A percentile compares a stretch with the other conserved stretches of the same genome.
phyloP scores from a whole-genome alignment of 2,888 invertebrate genomes.

The Plemyria rubiginata region DNA sequence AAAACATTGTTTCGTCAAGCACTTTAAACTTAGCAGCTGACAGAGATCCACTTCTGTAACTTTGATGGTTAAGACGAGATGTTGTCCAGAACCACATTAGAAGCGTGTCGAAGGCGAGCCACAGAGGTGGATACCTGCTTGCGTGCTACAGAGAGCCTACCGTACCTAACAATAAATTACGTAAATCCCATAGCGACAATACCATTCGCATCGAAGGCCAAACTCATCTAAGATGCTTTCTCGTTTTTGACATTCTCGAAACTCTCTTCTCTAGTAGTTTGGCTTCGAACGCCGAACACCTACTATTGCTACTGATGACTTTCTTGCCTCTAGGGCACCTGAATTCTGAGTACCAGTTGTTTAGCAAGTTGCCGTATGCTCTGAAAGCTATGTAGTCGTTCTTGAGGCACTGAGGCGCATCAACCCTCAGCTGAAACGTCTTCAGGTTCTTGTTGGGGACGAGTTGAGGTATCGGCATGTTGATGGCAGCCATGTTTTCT shows the following conservation, averaged over 20 bases:
- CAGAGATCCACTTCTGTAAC: conserved; percentile 25
- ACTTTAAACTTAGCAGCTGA: conserved; percentile 54
- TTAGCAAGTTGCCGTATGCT: conserved; percentile 84
- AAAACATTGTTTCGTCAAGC: conserved; percentile 76
- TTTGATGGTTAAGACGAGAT: conserved; percentile 23
- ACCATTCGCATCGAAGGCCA: conserved; percentile 48
- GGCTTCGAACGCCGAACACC: conserved; percentile 59
- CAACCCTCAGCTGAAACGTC: conserved; percentile 67
- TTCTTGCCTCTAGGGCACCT: conserved; percentile 68
- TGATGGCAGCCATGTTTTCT: conserved; percentile 70
- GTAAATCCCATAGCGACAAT: conserved; percentile 57
- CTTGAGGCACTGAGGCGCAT: conserved; percentile 82
- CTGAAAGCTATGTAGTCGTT: conserved; percentile 86
- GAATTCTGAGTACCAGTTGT: conserved; percentile 84
- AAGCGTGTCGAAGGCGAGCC: conserved; percentile 33
- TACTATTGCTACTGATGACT: conserved; percentile 51
- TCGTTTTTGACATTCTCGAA: conserved; percentile 45
- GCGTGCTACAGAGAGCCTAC: conserved; percentile 57
- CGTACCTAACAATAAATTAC: conserved; percentile 54
- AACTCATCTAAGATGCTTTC: conserved; percentile 41
- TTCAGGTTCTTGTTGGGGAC: conserved; percentile 71
- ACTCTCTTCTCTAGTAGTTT: conserved; percentile 63
- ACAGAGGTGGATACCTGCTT: conserved; percentile 36
- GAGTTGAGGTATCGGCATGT: conserved; percentile 63
- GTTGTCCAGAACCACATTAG: conserved; percentile 31